phyloP scores from a whole-genome alignment of 2,888 invertebrate genomes.

The Drosophila paramelanica region DNA sequence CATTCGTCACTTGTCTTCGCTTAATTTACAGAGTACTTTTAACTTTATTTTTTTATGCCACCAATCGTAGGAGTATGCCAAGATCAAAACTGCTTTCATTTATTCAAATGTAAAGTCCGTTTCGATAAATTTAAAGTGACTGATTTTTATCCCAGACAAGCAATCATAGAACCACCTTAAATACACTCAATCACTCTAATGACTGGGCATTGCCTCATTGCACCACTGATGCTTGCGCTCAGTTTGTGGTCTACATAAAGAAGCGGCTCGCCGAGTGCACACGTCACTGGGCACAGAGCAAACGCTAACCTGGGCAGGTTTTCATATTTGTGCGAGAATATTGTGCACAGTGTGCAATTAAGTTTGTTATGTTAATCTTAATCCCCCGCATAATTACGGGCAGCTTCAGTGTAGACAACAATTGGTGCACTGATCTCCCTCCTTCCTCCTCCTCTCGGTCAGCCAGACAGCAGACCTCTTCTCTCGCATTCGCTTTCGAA shows the following conservation, averaged over 20 bases:
- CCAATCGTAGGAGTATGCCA: no score
- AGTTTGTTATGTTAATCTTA: slow-evolving; percentile 51
- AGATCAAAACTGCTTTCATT: slow-evolving; percentile 2
- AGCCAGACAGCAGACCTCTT: not conserved
- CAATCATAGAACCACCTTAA: slow-evolving; percentile 22
- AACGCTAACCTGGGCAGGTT: slow-evolving; percentile 1
- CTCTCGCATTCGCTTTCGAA: slow-evolving; percentile 36
- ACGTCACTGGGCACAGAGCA: slow-evolving; percentile 19
- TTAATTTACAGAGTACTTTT: no score
- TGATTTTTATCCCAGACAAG: slow-evolving; percentile 25
- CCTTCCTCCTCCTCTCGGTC: not conserved
- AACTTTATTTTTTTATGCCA: no score
- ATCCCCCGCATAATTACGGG: slow-evolving; percentile 57
- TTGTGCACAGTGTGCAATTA: slow-evolving; percentile 47
- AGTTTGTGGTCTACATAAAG: slow-evolving; percentile 8
- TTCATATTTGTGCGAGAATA: slow-evolving; percentile 2
- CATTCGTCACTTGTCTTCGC: not conserved
- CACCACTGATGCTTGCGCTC: slow-evolving; percentile 7
- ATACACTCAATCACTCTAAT: slow-evolving; percentile 21
- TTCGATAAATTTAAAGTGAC: slow-evolving; percentile 3
- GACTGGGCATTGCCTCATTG: slow-evolving; percentile 27
- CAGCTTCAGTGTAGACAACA: slow-evolving; percentile 14
- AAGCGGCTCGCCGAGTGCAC: slow-evolving; percentile 6
- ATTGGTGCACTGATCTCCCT: slow-evolving; percentile 26
- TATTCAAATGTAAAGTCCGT: not conserved